Conservation (phyloP, 2,797 vertebrate species). For the Heteromormyrus szaboi region DNA sequence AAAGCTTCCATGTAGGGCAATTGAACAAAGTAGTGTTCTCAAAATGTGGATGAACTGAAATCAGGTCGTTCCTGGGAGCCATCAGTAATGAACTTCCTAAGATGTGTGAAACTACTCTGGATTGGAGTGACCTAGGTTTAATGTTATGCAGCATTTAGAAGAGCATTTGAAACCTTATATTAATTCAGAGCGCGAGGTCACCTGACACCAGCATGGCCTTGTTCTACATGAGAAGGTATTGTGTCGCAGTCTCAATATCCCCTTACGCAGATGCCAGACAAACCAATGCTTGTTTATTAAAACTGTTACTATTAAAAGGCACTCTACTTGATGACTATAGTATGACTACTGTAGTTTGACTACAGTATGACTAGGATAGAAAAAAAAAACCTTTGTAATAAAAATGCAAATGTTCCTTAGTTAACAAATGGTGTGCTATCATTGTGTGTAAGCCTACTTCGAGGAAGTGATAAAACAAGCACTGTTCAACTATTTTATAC, state of each 20-base stretch:
- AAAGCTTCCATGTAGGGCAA: conserved; percentile 57
- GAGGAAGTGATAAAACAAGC: not conserved
- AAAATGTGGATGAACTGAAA: conserved; percentile 48
- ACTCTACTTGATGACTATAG: not conserved
- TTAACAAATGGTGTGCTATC: not conserved
- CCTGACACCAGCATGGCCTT: not conserved
- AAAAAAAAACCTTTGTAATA: conserved; percentile 3
- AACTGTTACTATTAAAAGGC: not conserved
- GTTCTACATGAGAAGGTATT: not conserved
- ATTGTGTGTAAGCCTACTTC: not conserved
- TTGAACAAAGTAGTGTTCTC: conserved; percentile 58
- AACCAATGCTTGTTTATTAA: not conserved
- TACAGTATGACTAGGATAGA: not conserved
- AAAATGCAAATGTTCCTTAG: not conserved
- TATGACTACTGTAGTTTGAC: conserved; percentile 9
- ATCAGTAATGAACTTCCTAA: conserved; percentile 58
- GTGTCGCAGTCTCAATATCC: not conserved
- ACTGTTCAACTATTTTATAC: not conserved
- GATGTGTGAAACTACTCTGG: conserved; percentile 33
- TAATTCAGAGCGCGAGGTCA: not conserved
- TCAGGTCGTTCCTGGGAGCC: conserved; percentile 63
- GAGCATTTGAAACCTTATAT: not conserved
- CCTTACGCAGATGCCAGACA: not conserved
- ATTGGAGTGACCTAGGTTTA: conserved; percentile 50
- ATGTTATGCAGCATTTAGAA: conserved; percentile 28